These are phyloP conservation scores for Crotalus helleri DNA, from an alignment of 2,113 vertebrate genomes.

Conservation along the genomic window DNA sequence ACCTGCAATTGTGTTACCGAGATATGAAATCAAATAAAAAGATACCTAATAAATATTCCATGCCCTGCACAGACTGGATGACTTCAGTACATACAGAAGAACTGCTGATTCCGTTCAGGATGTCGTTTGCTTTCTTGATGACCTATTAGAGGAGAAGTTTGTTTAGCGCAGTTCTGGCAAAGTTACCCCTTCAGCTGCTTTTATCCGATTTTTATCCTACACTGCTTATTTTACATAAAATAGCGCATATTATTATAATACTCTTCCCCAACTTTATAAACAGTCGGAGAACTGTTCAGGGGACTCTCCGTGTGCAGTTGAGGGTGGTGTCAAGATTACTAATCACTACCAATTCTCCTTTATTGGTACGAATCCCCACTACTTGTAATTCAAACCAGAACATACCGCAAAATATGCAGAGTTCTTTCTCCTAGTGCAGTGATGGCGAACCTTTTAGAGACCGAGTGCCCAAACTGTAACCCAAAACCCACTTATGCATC, in stretches of 20 bases:
- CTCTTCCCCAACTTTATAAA: not conserved
- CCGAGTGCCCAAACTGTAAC: no score
- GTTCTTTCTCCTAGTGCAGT: not conserved
- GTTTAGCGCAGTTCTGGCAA: not conserved
- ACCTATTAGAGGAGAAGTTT: constrained; percentile 71
- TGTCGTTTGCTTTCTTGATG: constrained; percentile 96
- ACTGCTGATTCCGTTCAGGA: constrained; percentile 95
- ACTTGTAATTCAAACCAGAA: not conserved
- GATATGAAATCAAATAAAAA: not conserved
- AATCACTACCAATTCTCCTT: not conserved
- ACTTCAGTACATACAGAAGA: constrained; percentile 97
- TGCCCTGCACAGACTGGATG: constrained; percentile 96
- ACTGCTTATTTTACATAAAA: not conserved
- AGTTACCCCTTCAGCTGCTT: not conserved
- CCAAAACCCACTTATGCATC: no score
- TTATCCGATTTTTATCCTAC: not conserved
- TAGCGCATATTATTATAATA: not conserved
- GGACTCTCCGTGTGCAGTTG: not conserved
- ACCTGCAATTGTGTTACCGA: not conserved
- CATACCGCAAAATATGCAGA: not conserved
- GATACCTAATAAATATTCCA: constrained; percentile 97
- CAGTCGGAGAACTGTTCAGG: not conserved
- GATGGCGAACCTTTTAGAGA: no score
- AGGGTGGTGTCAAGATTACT: not conserved
- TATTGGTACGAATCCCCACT: not conserved